Evolutionary conservation across 2,113 vertebrate genomes (phyloP), one percentile per base, ranked within the genome.

Genomic region (Lagopus muta): DNA sequence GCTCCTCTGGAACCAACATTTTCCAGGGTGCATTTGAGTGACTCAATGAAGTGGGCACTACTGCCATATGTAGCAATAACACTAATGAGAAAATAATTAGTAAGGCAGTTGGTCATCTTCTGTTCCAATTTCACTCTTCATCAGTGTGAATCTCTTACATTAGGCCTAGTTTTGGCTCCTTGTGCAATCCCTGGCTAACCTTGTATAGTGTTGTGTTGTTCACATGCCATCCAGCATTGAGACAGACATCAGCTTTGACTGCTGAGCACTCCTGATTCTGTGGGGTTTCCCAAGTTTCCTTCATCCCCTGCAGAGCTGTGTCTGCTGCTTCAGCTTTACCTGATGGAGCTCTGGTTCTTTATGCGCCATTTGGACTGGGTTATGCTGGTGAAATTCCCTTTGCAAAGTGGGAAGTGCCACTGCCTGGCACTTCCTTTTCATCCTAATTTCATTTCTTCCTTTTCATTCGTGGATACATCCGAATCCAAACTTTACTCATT

Each of bases 281-380:
- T 27, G 57, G 30, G n/a, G 36, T 61, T 64, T 43, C 38, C n/a
- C 1, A 67, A 22, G n/a, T 32, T 62, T 52, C 58, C 72, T 2
- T 7, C 13, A 20, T 82, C 38, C 34, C 16, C 16, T 81, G 58
- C 13, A 28, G 9, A 75, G 47, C 19, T 3, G 20, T n/a, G 13
- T 22, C 27, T 12, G 2, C 55, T 22, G 17, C 27, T n/a, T n/a
- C 28, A 75, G 34, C 45, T 45, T 0, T 3, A 11, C 2, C 2
- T 6, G 38, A 1, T 20, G 38, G 20, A 14, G 19, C 47, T 60
- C 71, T 50, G 32, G 5, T 50, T 60, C 19, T 16, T 8, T 47
- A 11, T 3, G 1, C 4, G 28, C 47, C 2, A 11, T 40, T 65
- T n/a, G 11, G 28, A 5, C 28, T 2, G 4, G 32, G 14, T 66